phyloP scores from a whole-genome alignment of 2,797 vertebrate genomes.

The Eupleurogrammus muticus region DNA sequence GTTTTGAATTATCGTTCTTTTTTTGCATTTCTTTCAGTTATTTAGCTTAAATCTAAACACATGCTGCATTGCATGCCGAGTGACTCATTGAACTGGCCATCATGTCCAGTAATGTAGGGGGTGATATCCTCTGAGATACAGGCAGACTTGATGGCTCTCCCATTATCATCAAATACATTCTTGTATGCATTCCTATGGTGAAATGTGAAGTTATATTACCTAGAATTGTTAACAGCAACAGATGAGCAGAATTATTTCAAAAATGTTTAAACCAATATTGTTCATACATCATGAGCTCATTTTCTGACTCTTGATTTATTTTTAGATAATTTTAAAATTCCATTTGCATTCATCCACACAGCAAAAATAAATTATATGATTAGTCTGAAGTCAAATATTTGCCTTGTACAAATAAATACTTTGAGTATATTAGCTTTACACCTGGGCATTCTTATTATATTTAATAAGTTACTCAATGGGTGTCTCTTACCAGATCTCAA shows the following conservation, averaged over 20 bases:
- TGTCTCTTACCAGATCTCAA: constrained; percentile 47
- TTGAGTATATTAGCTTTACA: constrained; percentile 64
- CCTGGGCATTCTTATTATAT: constrained; percentile 50
- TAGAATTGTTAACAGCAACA: constrained; percentile 32
- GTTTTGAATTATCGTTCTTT: constrained; percentile 14
- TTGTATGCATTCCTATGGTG: constrained; percentile 24
- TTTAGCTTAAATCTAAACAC: constrained; percentile 22
- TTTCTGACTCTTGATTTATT: constrained; percentile 40
- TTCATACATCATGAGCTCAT: constrained; percentile 33
- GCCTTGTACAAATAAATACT: constrained; percentile 62
- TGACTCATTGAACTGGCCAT: constrained; percentile 22
- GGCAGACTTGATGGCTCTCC: constrained; percentile 37
- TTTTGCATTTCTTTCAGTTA: background rate
- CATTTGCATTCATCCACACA: constrained; percentile 59
- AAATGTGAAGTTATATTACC: constrained; percentile 33
- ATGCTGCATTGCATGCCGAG: constrained; percentile 1
- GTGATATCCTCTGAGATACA: constrained; percentile 19
- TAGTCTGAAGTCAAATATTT: constrained; percentile 67
- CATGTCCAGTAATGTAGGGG: constrained; percentile 6
- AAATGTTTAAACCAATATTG: constrained; percentile 57
- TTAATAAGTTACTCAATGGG: constrained; percentile 66
- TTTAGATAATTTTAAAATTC: constrained; percentile 73
- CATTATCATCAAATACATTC: constrained; percentile 31
- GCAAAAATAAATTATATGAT: constrained; percentile 57
- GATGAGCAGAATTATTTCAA: constrained; percentile 31